phyloP scores from a whole-genome alignment of 2,113 vertebrate genomes.

The Cichladusa arquata region DNA sequence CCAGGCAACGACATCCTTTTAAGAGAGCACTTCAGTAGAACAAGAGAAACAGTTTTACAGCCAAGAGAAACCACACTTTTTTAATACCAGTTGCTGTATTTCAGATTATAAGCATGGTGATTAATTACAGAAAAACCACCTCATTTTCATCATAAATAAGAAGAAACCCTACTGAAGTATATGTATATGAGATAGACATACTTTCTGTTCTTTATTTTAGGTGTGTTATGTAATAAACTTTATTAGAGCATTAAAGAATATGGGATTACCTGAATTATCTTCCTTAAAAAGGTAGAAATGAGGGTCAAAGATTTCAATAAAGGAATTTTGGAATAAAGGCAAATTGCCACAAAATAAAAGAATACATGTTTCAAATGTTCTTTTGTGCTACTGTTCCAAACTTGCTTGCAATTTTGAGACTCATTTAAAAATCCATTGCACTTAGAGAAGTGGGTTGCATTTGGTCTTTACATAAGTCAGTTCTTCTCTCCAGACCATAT shows the following conservation, averaged over 20 bases:
- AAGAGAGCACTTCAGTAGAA: conserved; percentile 78
- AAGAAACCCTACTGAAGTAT: neutral
- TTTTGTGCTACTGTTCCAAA: neutral
- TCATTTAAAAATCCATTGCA: neutral
- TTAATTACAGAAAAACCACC: neutral
- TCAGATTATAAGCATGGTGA: neutral
- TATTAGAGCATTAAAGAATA: neutral
- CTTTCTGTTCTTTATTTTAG: neutral
- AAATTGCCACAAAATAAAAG: neutral
- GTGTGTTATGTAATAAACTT: neutral
- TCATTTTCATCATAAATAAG: neutral
- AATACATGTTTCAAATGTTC: neutral
- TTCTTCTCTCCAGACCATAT: neutral
- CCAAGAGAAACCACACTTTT: neutral
- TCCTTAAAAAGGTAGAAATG: neutral
- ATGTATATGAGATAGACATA: neutral
- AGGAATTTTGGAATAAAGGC: neutral
- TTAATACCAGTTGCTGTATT: neutral
- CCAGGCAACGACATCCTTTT: conserved; percentile 88
- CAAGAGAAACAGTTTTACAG: neutral
- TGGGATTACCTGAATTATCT: neutral
- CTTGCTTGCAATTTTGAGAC: neutral
- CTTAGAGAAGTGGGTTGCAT: neutral
- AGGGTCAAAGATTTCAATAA: neutral
- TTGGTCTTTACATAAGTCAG: neutral